Base-by-base conservation (phyloP, 2,113 vertebrate species). In the Cyprinodon brontotheroides region DNA sequence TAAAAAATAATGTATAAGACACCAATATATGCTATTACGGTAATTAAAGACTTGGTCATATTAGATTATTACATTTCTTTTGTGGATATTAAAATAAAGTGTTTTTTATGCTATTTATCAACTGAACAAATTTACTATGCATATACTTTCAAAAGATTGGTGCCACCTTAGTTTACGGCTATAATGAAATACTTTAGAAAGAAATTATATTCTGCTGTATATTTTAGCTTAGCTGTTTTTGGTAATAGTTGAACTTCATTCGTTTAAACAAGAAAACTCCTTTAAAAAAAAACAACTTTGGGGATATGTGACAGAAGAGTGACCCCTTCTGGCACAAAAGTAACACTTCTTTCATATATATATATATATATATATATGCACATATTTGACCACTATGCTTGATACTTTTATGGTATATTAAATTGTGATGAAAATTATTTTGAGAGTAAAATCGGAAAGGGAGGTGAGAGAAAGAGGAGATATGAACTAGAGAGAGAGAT, bases 321-420 rank as follows among this genome's bases (percentile, higher is more conserved):
- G 89, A 87, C 91, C 81, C 80, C 91, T 70, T 41, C 78, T 91
- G 91, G 89, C 85, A 64, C 17, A 73, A 80, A 65, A 47, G 78
- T 78, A 70, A 91, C 43, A 71, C 12, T 14, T 36, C 11, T n/a
- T 4, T 20, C 20, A 20, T 9, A n/a, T 57, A 29, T 29, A 29
- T 29, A 29, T 29, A 36, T 43, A 6, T n/a, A 61, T 2, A 0
- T 11, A 72, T 10, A 20, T 48, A 50, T 36, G 0, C 41, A 62
- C 11, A 48, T 17, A n/a, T 17, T 15, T 11, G 59, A 8, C 12
- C 1, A 13, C 22, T 41, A n/a, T 20, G 8, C 2, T 2, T 40
- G 29, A 29, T 29, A 29, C 29, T 29, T 29, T 29, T 29, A 29
- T 29, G 29, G 29, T 29, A 29, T 29, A 29, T 29, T 29, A 29